Base-by-base conservation (phyloP, 2,113 vertebrate genomes). In the Cyprinus carpio region DNA sequence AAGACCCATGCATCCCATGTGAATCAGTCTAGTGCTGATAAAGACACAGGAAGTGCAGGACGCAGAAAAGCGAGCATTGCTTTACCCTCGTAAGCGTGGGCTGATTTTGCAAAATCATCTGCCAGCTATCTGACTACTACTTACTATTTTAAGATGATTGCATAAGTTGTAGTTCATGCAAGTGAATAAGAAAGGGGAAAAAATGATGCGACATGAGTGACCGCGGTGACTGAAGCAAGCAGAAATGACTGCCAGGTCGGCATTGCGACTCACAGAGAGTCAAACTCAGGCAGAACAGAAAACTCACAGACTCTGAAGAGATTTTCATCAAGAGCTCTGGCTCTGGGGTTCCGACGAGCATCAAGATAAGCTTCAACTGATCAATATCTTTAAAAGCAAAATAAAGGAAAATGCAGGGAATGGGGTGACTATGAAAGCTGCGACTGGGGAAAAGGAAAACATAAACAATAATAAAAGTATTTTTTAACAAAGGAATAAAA, bases 341-440 rank as follows among this genome's bases (percentile, higher is more conserved):
- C 94, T 95, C 97, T 94, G 97, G 97, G 86, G 96, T 98, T 95
- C 97, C 97, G 94, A 98, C 96, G 94, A 98, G 96, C 95, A 95
- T 95, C 96, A 98, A 96, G 95, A 98, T 98, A 94, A 96, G 96
- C 96, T 97, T 97, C 97, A 99, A 98, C 94, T 98, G 97, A 98
- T 98, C 97, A 98, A 98, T 98, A 96, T 99, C 97, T 99, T 97
- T 92, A 94, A 93, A 93, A 93, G 94, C 94, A 94, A 94, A 95
- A 97, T 99, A 96, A 99, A 98, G 98, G 97, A 99, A 98, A 98
- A 98, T 94, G 93, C 93, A 94, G 93, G 94, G 95, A 87, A 74
- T 88, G 88, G 87, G 89, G 31, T 85, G 71, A 34, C 81, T 74
- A 83, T 87, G 76, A 86, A 56, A 83, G 79, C 79, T 78, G 54